A percentile compares a stretch with the other conserved stretches of the same genome.
These are phyloP conservation scores for Fissipunctia ypsillon DNA, from an alignment of 2,888 invertebrate genomes.

Conservation along the genomic window DNA sequence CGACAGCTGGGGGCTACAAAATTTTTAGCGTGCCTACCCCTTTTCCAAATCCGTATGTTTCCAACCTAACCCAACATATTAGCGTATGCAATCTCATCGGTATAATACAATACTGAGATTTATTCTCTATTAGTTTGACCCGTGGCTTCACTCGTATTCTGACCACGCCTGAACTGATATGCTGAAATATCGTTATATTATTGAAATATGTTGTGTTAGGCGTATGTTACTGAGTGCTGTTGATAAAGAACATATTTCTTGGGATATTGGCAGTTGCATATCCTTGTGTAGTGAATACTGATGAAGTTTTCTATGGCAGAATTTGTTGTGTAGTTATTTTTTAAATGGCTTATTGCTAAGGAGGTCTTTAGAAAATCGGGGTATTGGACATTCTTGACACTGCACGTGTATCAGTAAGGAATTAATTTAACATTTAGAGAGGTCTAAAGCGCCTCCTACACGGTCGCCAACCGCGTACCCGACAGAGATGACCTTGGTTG, in stretches of 20 bases:
- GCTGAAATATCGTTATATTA: constrained; percentile 37
- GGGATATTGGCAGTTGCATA: constrained; percentile 16
- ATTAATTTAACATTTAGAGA: not conserved
- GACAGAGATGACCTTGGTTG: too few species aligned
- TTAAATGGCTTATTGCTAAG: not conserved
- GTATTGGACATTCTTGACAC: not conserved
- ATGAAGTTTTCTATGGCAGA: not conserved
- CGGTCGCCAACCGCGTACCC: too few species aligned
- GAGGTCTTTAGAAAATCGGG: not conserved
- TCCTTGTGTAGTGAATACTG: not conserved
- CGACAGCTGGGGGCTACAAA: too few species aligned
- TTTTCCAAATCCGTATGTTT: constrained; percentile 28
- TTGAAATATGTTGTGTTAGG: constrained; percentile 26
- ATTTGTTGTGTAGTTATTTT: not conserved
- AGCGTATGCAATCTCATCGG: constrained; percentile 40
- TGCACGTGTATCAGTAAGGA: not conserved
- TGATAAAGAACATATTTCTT: not conserved
- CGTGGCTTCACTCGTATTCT: constrained; percentile 34
- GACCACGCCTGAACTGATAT: constrained; percentile 35
- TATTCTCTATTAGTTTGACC: constrained; percentile 37
- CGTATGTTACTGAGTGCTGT: not conserved
- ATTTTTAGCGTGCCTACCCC: not conserved
- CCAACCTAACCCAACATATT: constrained; percentile 13
- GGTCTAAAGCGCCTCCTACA: too few species aligned
- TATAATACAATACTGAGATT: constrained; percentile 50